phyloP scores from a whole-genome alignment of 1,140 invertebrate genomes.

The Macrotrachela quadricornifera region DNA sequence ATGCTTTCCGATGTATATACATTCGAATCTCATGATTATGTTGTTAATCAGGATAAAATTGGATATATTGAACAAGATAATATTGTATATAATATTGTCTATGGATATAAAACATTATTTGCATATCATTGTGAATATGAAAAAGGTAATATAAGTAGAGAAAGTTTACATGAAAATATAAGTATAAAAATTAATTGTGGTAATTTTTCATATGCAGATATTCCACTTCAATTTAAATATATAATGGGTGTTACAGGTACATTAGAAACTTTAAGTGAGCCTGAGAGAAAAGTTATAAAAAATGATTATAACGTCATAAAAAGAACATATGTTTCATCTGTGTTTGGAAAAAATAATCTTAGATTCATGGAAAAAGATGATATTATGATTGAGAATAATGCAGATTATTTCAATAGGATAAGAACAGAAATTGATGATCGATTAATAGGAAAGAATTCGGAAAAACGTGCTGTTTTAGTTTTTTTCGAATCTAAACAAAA shows the following conservation, averaged over 20 bases:
- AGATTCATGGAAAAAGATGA: not conserved
- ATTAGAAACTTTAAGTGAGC: not conserved
- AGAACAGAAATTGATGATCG: not conserved
- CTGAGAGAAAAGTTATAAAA: not conserved
- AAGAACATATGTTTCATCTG: no score
- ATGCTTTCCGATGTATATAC: not conserved
- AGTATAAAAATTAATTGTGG: no score
- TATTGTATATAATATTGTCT: not conserved
- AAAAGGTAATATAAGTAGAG: not conserved
- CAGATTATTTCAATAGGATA: not conserved
- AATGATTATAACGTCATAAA: no score
- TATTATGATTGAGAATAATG: not conserved
- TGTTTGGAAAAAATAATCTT: not conserved
- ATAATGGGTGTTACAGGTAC: not conserved
- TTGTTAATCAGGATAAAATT: not conserved
- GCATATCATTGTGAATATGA: not conserved
- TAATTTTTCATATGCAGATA: not conserved
- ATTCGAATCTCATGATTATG: not conserved
- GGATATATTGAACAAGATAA: not conserved
- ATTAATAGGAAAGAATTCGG: not conserved
- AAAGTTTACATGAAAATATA: not conserved
- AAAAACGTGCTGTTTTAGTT: not conserved
- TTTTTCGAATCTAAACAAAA: not conserved
- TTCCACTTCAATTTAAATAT: not conserved
- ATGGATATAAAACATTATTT: not conserved